These are phyloP conservation scores for Pseudococcus viburni DNA, from an alignment of 2,888 invertebrate species.

Conservation along the genomic window DNA sequence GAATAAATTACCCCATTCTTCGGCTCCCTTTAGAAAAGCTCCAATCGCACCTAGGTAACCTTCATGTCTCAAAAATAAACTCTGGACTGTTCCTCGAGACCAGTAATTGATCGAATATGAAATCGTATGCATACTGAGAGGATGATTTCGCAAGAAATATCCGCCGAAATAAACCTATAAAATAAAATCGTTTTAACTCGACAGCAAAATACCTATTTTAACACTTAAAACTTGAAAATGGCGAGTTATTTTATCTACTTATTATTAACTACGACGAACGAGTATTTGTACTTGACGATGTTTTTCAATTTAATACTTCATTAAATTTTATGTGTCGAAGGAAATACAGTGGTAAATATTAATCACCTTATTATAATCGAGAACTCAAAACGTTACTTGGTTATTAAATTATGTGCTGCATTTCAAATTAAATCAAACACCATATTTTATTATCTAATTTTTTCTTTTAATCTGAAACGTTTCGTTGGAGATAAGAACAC, in stretches of 20 bases:
- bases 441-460: background rate
- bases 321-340: background rate
- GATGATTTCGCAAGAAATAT: conserved; percentile 80
- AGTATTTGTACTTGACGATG: background rate
- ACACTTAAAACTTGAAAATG: background rate
- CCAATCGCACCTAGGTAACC: conserved; percentile 81
- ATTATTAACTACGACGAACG: background rate
- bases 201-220: background rate
- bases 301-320: background rate
- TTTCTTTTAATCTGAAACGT: background rate
- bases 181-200: background rate
- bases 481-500: background rate
- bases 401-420: background rate
- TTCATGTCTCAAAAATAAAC: conserved; percentile 80
- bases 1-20: conserved; percentile 73
- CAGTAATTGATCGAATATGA: conserved; percentile 80
- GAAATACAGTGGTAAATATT: background rate
- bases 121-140: conserved; percentile 80
- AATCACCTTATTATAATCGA: background rate
- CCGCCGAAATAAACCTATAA: conserved; percentile 79
- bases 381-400: background rate
- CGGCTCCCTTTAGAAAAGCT: conserved; percentile 78
- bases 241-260: background rate
- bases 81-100: conserved; percentile 78
- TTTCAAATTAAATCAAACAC: background rate